Evolutionary conservation across 2,113 vertebrate genomes (phyloP).

Genomic region (Nipponia nippon): DNA sequence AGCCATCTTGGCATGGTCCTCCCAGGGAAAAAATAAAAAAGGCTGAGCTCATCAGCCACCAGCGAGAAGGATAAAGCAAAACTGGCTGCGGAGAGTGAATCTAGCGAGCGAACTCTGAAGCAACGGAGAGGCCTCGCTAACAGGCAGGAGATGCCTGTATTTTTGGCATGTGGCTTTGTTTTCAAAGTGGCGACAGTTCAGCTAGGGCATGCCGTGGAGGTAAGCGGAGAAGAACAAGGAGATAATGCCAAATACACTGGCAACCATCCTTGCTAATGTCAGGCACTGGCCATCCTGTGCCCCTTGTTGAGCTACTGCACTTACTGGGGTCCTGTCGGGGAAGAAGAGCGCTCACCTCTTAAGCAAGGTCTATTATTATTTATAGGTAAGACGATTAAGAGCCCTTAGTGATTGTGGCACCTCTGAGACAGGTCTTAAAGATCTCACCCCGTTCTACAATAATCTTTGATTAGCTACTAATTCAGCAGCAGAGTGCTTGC

Average conservation of each 20-base stretch:
- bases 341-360: constrained; percentile 24
- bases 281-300: fast-evolving
- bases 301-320: not conserved
- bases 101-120: not conserved
- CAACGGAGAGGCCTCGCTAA: not conserved
- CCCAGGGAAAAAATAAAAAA: not conserved
- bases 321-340: not conserved
- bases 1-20: constrained; percentile 39
- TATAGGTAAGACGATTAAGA: constrained; percentile 57
- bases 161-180: not conserved
- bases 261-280: not conserved
- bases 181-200: not conserved
- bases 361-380: constrained; percentile 51
- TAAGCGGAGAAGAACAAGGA: not conserved
- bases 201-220: not conserved
- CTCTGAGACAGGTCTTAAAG: constrained; percentile 44
- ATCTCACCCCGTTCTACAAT: not conserved
- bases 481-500: constrained; percentile 9
- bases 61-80: not conserved
- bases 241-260: not conserved
- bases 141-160: not conserved
- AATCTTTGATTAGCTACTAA: constrained; percentile 58
- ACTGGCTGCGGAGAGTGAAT: not conserved
- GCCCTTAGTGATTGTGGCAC: constrained; percentile 41
- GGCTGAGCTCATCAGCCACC: constrained; percentile 28